These are phyloP conservation scores for Ageneiosus marmoratus DNA, from an alignment of 2,113 vertebrate species.

Conservation along the genomic window DNA sequence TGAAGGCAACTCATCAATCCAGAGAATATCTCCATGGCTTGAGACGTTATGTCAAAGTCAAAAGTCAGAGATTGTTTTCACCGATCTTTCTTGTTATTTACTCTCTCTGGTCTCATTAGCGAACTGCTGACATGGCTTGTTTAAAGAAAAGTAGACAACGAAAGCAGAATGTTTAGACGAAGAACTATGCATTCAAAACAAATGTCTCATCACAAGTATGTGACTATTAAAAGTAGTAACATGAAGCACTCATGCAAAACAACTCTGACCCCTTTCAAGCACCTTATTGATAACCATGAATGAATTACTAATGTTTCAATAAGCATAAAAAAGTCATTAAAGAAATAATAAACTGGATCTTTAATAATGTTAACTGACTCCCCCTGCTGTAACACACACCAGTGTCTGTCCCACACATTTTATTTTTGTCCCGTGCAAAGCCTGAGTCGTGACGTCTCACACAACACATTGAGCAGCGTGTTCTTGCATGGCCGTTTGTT, in stretches of 20 bases:
- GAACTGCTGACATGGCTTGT: background rate
- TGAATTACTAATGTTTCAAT: background rate
- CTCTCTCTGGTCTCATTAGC: background rate
- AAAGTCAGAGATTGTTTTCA: background rate
- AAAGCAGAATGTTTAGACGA: background rate
- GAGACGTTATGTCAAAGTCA: background rate
- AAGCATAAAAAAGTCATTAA: no score
- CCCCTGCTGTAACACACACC: no score
- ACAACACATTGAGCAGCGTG: background rate
- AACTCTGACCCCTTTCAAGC: background rate
- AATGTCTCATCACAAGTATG: background rate
- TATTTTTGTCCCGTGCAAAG: conserved; percentile 59
- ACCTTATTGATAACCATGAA: background rate
- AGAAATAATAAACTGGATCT: background rate
- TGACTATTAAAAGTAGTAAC: background rate
- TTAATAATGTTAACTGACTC: background rate
- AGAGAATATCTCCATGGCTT: background rate
- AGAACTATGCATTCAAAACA: background rate
- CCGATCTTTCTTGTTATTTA: background rate
- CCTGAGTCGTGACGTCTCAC: conserved; percentile 22
- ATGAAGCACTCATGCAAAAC: background rate
- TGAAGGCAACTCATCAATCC: background rate
- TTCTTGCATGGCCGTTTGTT: conserved; percentile 62
- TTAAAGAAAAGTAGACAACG: background rate
- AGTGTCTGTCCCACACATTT: conserved; percentile 22